phyloP scores from a whole-genome alignment of 2,797 vertebrate genomes.

The Adelosebastes latens region DNA sequence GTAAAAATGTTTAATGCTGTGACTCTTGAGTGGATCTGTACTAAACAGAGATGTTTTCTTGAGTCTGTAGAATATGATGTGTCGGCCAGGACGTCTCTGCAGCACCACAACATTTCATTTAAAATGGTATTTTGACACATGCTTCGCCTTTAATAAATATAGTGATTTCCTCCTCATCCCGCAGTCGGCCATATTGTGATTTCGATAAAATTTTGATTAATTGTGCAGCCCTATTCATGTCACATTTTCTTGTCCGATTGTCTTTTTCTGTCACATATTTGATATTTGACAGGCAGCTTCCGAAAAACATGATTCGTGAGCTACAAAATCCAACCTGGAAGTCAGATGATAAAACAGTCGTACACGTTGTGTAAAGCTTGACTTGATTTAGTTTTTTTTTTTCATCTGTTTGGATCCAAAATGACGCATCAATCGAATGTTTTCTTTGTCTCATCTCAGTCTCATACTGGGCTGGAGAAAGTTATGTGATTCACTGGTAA shows the following conservation, averaged over 20 bases:
- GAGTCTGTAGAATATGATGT: too few relatives aligned
- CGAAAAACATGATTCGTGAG: background rate
- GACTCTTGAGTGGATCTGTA: too few relatives aligned
- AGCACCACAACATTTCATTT: too few relatives aligned
- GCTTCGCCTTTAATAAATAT: too few relatives aligned
- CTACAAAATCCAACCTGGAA: background rate
- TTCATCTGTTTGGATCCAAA: background rate
- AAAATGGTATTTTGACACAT: too few relatives aligned
- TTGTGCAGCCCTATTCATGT: too few relatives aligned
- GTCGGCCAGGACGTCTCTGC: too few relatives aligned
- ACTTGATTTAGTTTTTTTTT: background rate
- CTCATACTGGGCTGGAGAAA: background rate
- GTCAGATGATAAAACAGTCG: background rate
- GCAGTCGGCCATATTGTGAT: too few relatives aligned
- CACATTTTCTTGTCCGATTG: too few relatives aligned
- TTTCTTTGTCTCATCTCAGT: background rate
- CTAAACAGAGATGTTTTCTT: too few relatives aligned
- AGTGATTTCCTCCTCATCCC: too few relatives aligned
- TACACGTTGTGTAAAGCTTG: background rate
- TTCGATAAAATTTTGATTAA: too few relatives aligned
- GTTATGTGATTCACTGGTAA: background rate
- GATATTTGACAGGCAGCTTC: background rate
- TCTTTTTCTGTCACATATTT: background rate
- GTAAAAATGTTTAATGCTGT: background rate
- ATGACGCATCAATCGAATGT: background rate